Percentiles rank a stretch among this genome's conserved stretches.
Evolutionary conservation across 1,140 invertebrate species (phyloP).

Genomic region (Neotoxoptera formosana): DNA sequence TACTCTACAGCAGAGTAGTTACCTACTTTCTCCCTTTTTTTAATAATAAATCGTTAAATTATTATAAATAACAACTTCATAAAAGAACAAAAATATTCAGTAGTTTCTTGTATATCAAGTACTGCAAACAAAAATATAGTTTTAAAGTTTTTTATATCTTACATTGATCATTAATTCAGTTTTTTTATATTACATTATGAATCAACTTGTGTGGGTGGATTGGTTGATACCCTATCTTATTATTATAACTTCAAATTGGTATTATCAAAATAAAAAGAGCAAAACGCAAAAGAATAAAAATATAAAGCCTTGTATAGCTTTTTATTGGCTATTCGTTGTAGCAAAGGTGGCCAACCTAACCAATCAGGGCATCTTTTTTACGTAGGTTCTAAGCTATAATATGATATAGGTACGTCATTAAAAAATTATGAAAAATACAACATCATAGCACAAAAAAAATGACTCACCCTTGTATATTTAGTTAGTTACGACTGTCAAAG

Average conservation of each 20-base stretch:
- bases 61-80: background rate
- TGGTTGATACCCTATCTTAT: background rate
- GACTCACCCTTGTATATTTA: background rate
- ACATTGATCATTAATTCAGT: background rate
- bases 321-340: background rate
- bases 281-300: background rate
- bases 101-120: background rate
- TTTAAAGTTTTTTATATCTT: background rate
- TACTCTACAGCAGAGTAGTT: too few species aligned
- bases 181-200: background rate
- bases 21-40: background rate
- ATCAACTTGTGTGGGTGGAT: background rate
- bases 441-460: background rate
- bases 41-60: background rate
- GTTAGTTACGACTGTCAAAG: background rate
- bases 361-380: background rate
- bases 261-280: background rate
- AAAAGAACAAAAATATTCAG: background rate
- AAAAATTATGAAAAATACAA: background rate
- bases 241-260: background rate
- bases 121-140: background rate
- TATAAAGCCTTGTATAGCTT: background rate
- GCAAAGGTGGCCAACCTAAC: background rate
- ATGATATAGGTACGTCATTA: background rate
- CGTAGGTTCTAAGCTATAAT: background rate